Conservation (phyloP, 1,140 invertebrate species). For the Euwallacea fornicatus region DNA sequence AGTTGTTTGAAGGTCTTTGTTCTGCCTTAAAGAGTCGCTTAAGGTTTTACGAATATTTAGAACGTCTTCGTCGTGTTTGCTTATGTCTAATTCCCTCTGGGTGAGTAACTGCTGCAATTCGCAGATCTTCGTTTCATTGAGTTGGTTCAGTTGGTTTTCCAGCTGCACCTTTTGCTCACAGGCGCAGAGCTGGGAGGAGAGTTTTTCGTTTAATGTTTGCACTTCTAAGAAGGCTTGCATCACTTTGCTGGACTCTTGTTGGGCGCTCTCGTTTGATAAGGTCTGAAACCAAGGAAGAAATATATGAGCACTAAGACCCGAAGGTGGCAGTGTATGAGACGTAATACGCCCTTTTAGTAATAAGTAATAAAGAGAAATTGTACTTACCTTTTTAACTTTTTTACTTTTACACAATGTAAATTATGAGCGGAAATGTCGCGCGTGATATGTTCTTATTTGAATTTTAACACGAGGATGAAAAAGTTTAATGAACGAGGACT, state of each 20-base stretch:
- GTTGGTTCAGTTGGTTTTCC: slow-evolving; percentile 43
- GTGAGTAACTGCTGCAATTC: slow-evolving; percentile 40
- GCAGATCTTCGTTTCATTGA: slow-evolving; percentile 43
- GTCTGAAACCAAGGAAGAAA: slow-evolving; percentile 39
- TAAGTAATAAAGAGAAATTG: too few species aligned
- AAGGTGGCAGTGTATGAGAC: too few species aligned
- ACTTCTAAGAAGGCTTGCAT: slow-evolving; percentile 40
- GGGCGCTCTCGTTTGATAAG: slow-evolving; percentile 40
- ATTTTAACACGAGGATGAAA: not conserved
- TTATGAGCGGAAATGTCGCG: not conserved
- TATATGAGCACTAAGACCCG: not conserved
- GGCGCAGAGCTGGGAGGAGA: slow-evolving; percentile 39
- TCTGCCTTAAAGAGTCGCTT: slow-evolving; percentile 40
- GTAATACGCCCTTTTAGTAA: too few species aligned
- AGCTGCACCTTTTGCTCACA: slow-evolving; percentile 40
- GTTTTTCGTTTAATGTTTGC: slow-evolving; percentile 38
- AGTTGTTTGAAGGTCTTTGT: slow-evolving; percentile 40
- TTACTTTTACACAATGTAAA: not conserved
- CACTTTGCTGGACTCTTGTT: slow-evolving; percentile 41
- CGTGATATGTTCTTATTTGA: not conserved
- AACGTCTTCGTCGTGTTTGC: slow-evolving; percentile 38
- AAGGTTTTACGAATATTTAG: slow-evolving; percentile 40
- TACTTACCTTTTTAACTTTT: not conserved
- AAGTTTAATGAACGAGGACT: slow-evolving; percentile 3
- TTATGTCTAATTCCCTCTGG: slow-evolving; percentile 41